A percentile compares a stretch with the other conserved stretches of the same genome.
These are phyloP conservation scores for Acrocephalus scirpaceus DNA, from an alignment of 2,797 vertebrate species.

Conservation along the genomic window DNA sequence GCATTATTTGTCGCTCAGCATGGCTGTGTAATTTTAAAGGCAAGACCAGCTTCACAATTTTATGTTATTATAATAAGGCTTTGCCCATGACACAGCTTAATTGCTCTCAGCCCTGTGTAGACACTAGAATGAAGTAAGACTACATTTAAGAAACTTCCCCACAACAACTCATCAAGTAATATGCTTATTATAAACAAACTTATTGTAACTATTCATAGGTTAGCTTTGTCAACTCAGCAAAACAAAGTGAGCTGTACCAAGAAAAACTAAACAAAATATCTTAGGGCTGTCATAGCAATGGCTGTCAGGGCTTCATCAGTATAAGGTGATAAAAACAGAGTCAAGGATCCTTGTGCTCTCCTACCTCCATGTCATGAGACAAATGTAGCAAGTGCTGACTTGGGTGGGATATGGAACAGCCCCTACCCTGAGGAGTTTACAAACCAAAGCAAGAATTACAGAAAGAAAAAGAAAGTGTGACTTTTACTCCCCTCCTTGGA, in stretches of 20 bases:
- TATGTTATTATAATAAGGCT: not conserved
- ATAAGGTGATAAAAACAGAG: not conserved
- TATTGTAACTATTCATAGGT: not conserved
- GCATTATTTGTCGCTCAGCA: not conserved
- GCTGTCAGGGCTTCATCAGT: not conserved
- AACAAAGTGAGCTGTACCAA: not conserved
- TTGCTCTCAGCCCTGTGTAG: not conserved
- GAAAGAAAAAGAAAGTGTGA: not conserved
- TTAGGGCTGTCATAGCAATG: not conserved
- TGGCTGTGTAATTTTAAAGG: not conserved
- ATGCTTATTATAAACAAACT: not conserved
- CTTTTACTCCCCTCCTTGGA: not conserved
- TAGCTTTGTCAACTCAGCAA: not conserved
- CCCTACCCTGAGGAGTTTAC: not conserved
- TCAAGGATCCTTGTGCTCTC: not conserved
- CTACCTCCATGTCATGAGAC: fast-evolving
- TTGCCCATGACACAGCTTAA: not conserved
- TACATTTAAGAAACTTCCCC: not conserved
- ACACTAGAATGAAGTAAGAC: not conserved
- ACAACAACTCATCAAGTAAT: not conserved
- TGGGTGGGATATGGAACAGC: not conserved
- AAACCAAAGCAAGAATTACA: not conserved
- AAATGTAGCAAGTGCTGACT: not conserved
- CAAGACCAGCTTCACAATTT: not conserved
- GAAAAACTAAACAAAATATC: not conserved